Evolutionary conservation across 2,797 vertebrate species (phyloP).

Genomic region (Leontopithecus rosalia): DNA sequence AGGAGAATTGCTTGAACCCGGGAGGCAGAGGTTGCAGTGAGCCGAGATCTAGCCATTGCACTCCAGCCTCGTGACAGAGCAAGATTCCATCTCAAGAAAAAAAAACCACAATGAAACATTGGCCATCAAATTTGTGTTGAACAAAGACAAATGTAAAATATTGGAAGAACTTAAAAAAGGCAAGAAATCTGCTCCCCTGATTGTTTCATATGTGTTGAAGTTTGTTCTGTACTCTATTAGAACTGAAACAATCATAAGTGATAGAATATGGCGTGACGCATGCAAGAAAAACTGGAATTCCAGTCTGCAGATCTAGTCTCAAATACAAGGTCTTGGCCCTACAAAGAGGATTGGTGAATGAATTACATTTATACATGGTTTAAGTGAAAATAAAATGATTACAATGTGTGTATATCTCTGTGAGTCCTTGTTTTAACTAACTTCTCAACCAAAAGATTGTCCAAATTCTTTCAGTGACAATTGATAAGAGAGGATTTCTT

Average conservation of each 20-base stretch:
- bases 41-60: too few species aligned
- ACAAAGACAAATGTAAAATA: conserved; percentile 4
- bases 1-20: too few species aligned
- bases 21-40: too few species aligned
- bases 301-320: background rate
- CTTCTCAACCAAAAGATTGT: background rate
- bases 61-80: too few species aligned
- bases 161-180: background rate
- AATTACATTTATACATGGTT: background rate
- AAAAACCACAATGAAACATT: background rate
- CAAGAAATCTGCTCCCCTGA: background rate
- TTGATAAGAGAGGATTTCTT: background rate
- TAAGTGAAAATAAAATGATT: conserved; percentile 26
- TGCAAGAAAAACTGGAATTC: background rate
- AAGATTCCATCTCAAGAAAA: too few species aligned
- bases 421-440: conserved; percentile 20
- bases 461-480: background rate
- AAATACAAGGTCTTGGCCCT: background rate
- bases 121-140: background rate
- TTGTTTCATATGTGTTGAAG: background rate
- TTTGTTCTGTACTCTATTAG: background rate
- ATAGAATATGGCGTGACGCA: background rate
- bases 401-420: background rate
- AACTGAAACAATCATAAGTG: background rate
- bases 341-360: background rate